A percentile compares a stretch with the other conserved stretches of the same genome.
Conservation (phyloP, 2,797 vertebrate genomes). For the Syngnathus acus region DNA sequence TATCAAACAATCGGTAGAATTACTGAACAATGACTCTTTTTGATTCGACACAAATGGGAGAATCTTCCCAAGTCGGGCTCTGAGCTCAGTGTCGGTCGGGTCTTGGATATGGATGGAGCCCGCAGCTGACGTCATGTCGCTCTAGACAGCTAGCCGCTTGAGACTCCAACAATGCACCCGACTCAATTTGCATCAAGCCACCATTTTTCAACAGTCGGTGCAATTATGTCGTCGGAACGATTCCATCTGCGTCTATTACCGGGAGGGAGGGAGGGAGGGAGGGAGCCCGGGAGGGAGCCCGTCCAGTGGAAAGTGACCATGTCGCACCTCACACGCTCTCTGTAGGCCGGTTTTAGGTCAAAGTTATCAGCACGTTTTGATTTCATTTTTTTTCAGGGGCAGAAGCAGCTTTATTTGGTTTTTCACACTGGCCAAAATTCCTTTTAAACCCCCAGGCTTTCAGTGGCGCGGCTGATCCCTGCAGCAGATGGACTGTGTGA, state of each 20-base stretch:
- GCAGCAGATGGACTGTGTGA: slow-evolving; percentile 94
- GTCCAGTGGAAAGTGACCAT: neutral
- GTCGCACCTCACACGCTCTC: slow-evolving; percentile 1
- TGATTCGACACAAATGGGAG: neutral
- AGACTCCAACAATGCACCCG: neutral
- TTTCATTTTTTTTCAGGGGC: slow-evolving; percentile 22
- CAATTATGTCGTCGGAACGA: neutral
- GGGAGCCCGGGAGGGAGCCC: no score
- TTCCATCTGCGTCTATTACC: neutral
- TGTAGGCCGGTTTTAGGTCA: slow-evolving; percentile 26
- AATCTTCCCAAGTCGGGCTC: neutral
- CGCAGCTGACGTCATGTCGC: neutral
- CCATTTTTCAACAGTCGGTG: neutral
- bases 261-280: no score
- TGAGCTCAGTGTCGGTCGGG: neutral
- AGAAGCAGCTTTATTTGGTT: slow-evolving; percentile 75
- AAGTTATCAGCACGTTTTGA: slow-evolving; percentile 45
- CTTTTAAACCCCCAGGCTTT: slow-evolving; percentile 83
- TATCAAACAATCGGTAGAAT: neutral
- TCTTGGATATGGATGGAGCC: neutral
- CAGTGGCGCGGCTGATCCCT: slow-evolving; percentile 74
- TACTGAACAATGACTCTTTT: no score
- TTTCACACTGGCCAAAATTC: slow-evolving; percentile 80
- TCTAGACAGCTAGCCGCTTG: neutral
- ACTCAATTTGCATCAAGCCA: neutral